phyloP scores from a whole-genome alignment of 2,888 invertebrate genomes.

The Chaetogeoica ovagalla region DNA sequence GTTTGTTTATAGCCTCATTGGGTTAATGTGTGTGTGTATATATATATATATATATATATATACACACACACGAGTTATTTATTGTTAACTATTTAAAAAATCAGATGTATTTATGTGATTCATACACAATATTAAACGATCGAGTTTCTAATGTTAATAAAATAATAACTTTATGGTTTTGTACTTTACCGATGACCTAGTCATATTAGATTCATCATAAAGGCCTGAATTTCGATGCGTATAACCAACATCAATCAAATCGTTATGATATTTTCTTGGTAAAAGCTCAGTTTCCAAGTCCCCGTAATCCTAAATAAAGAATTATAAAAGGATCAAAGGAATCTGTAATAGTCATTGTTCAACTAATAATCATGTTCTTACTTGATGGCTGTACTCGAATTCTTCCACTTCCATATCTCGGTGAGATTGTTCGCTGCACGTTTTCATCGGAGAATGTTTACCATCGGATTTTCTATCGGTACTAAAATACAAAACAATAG shows the following conservation, averaged over 20 bases:
- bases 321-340: conserved; percentile 25
- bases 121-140: not conserved
- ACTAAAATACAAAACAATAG: conserved; percentile 26
- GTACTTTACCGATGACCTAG: conserved; percentile 53
- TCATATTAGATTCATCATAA: conserved; percentile 51
- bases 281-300: conserved; percentile 54
- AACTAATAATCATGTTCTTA: conserved; percentile 9
- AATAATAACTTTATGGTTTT: conserved; percentile 37
- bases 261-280: conserved; percentile 53
- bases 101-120: not conserved
- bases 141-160: conserved; percentile 11
- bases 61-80: conserved; percentile 15
- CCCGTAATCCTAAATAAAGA: conserved; percentile 54
- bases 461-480: conserved; percentile 30
- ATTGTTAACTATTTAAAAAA: not conserved
- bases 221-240: conserved; percentile 40
- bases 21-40: not conserved
- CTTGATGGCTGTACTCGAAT: conserved; percentile 48
- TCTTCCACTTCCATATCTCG: conserved; percentile 48
- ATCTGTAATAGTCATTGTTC: not conserved
- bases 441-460: conserved; percentile 45
- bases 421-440: conserved; percentile 11
- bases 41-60: too few species aligned
- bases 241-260: conserved; percentile 44
- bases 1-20: not conserved